Conservation (phyloP, 2,797 vertebrate species). For the Knipowitschia caucasica region DNA sequence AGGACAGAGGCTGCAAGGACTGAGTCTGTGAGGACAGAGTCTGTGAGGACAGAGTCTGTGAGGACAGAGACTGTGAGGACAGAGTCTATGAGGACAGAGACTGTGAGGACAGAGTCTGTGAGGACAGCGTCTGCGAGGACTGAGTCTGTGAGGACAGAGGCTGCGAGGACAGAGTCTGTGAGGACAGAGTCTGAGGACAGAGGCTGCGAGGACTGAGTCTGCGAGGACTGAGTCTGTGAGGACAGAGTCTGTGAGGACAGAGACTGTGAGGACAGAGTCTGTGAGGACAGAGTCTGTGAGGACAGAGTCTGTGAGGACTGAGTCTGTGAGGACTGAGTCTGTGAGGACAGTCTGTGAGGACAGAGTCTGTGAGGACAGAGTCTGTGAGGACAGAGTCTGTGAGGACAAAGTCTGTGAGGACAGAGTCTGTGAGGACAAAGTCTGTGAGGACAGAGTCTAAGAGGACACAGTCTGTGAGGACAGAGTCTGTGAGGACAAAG, state of each 20-base stretch:
- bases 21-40: background rate
- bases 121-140: background rate
- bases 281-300: background rate
- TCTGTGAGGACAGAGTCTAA: conserved; percentile 1
- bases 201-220: background rate
- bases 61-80: background rate
- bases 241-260: background rate
- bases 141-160: background rate
- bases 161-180: background rate
- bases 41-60: background rate
- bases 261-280: no score
- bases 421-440: no score
- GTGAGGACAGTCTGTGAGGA: background rate
- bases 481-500: background rate
- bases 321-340: no score
- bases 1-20: background rate
- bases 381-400: background rate
- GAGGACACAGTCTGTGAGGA: background rate
- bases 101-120: background rate
- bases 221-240: background rate
- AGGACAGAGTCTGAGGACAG: background rate
- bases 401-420: background rate
- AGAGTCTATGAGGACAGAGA: background rate
- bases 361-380: background rate
- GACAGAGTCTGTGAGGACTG: background rate